Base-by-base conservation (phyloP, 2,113 vertebrate genomes). In the Stigmatopora argus region DNA sequence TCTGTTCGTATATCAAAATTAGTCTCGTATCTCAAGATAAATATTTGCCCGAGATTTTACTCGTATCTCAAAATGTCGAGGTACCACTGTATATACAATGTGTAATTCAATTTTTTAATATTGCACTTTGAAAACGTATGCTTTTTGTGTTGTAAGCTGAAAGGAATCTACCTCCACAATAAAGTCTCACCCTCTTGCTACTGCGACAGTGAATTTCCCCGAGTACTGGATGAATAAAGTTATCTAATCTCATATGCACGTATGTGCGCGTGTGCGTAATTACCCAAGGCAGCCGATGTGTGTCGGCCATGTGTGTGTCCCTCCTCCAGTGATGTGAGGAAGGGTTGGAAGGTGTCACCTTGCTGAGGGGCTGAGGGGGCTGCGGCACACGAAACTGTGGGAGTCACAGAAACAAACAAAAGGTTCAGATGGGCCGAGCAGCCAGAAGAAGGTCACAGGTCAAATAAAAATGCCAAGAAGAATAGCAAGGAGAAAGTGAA, bases 351-450 rank as follows among this genome's bases (percentile, higher is more conserved):
- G 75, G 83, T 8, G 78, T 77, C 71, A 38, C 76, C 80, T 86
- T 88, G 78, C 71, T 79, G 62, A 83, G 74, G 58, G 79, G 86
- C 75, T 77, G 84, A 56, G 88, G 83, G 79, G 89, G 77, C 83
- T 90, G 89, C 21, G 90, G 89, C 69, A 89, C 87, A 70, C 90
- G 88, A 62, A 91, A 91, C 90, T 92, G 80, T 72, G 79, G 71
- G 60, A 56, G 26, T 31, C 14, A 34, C 23, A 75, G 61, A 79
- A 68, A 82, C 59, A 74, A 66, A 78, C 69, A 86, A 73, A 73
- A 67, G 66, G 71, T 66, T 80, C 52, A 84, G 67, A 73, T 61
- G 57, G 67, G 71, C 9, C 49, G 64, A 48, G 49, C 15, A 77
- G 77, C 35, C 71, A 73, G 67, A 55, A 10, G 18, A 71, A 81